These are phyloP conservation scores for Panthera uncia DNA, from an alignment of 2,113 vertebrate species.

Conservation along the genomic window DNA sequence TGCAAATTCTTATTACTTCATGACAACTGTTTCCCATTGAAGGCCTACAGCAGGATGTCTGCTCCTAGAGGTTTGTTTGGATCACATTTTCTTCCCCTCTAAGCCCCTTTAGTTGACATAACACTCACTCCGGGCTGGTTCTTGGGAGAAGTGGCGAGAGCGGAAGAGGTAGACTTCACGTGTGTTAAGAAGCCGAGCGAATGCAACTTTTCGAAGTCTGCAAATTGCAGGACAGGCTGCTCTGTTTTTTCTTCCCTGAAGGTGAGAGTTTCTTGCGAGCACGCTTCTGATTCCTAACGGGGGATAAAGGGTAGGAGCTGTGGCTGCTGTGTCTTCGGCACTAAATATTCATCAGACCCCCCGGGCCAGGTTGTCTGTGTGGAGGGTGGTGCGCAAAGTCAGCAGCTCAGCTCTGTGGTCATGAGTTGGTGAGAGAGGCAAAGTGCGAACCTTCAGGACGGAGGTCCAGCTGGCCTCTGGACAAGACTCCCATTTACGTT, in stretches of 20 bases:
- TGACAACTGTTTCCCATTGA: slow-evolving; percentile 84
- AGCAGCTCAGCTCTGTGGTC: not conserved
- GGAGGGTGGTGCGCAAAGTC: not conserved
- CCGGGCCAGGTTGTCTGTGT: not conserved
- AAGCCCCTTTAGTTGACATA: slow-evolving; percentile 71
- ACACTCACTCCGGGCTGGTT: slow-evolving; percentile 45
- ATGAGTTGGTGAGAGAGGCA: not conserved
- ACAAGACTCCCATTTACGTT: not conserved
- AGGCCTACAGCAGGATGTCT: slow-evolving; percentile 78
- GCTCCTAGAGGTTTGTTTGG: slow-evolving; percentile 73
- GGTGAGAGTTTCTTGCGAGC: not conserved
- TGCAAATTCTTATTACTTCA: slow-evolving; percentile 87
- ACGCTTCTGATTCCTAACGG: not conserved
- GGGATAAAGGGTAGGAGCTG: not conserved
- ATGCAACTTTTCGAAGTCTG: not conserved
- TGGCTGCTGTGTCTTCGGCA: not conserved
- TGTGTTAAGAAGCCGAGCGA: not conserved
- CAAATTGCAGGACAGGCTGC: not conserved
- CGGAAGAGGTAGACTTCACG: not conserved
- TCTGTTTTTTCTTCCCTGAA: not conserved
- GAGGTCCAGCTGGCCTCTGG: not conserved
- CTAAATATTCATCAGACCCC: not conserved
- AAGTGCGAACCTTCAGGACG: not conserved
- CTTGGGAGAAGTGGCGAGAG: slow-evolving; percentile 8
- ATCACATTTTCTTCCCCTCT: slow-evolving; percentile 78